phyloP scores from a whole-genome alignment of 2,797 vertebrate species.

The Acanthurus lineatus region DNA sequence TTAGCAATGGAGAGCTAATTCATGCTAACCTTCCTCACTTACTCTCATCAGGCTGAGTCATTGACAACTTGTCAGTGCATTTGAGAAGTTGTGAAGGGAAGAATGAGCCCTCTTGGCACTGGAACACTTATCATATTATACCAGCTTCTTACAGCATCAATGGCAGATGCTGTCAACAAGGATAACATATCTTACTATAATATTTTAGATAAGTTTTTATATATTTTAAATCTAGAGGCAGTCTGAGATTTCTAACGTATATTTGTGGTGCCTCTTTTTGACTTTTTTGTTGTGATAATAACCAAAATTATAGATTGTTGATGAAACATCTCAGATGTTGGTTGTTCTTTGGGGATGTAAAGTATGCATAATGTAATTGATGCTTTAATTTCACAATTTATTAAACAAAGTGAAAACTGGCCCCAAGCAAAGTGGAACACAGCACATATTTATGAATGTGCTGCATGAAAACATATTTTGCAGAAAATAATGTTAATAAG shows the following conservation, averaged over 20 bases:
- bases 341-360: conserved; percentile 9
- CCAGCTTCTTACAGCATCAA: conserved; percentile 25
- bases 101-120: conserved; percentile 43
- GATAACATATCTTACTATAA: conserved; percentile 1
- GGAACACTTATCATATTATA: conserved; percentile 45
- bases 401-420: conserved; percentile 15
- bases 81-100: conserved; percentile 57
- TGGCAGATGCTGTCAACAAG: conserved; percentile 35
- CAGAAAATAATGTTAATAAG: conserved; percentile 14
- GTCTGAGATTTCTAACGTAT: not conserved
- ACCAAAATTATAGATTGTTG: not conserved
- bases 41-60: conserved; percentile 46
- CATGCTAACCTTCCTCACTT: conserved; percentile 49
- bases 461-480: not conserved
- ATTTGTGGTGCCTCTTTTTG: not conserved
- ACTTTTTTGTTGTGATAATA: not conserved
- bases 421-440: not conserved
- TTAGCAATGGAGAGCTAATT: conserved; percentile 55
- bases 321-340: not conserved
- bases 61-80: conserved; percentile 55
- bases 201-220: too few species aligned
- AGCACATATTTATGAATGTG: not conserved
- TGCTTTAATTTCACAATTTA: conserved; percentile 4
- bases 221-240: not conserved
- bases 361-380: not conserved